Evolutionary conservation across 2,797 vertebrate species (phyloP).

Genomic region (Meriones psammophilus): DNA sequence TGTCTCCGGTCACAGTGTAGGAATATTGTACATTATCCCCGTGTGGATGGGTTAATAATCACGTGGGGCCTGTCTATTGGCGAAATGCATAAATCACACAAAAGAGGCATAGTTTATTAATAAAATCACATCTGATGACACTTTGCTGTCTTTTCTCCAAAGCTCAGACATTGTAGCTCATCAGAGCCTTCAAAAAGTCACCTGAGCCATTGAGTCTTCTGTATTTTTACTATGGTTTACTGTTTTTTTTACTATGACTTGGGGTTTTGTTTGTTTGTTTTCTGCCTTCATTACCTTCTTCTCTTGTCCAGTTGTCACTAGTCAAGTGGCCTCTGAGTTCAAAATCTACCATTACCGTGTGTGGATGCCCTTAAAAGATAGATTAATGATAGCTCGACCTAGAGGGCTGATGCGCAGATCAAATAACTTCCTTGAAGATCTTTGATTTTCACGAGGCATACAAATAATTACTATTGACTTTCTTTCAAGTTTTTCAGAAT

Average conservation of each 20-base stretch:
- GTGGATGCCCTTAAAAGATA: not conserved
- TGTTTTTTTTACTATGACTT: not conserved
- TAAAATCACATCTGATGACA: conserved; percentile 41
- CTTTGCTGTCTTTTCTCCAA: not conserved
- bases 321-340: not conserved
- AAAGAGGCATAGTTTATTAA: conserved; percentile 25
- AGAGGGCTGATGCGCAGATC: not conserved
- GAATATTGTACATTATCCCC: not conserved
- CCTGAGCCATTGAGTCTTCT: not conserved
- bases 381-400: not conserved
- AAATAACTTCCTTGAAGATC: not conserved
- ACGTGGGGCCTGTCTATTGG: not conserved
- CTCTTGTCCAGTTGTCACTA: not conserved
- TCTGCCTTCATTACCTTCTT: not conserved
- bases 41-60: not conserved
- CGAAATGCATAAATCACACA: not conserved
- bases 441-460: not conserved
- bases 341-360: not conserved
- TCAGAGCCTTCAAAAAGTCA: not conserved
- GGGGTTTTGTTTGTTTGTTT: not conserved
- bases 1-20: not conserved
- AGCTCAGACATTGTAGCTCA: not conserved
- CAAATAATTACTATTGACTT: not conserved
- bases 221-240: not conserved
- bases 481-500: not conserved